Percentiles rank a stretch among this genome's conserved stretches.
phyloP scores from a whole-genome alignment of 2,888 invertebrate genomes.

The Allygus modestus region DNA sequence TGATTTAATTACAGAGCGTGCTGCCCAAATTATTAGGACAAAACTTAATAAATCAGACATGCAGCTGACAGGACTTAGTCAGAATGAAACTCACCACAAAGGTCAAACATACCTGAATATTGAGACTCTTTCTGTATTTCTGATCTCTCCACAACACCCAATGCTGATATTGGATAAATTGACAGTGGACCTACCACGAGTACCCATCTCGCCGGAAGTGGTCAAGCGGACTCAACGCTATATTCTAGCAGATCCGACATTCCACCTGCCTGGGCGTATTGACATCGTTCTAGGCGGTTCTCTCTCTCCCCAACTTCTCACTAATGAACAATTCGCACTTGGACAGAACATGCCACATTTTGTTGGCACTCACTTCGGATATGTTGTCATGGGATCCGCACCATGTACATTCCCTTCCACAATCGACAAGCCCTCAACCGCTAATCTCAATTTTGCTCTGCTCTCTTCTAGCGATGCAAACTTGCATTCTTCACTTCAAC shows the following conservation, averaged over 20 bases:
- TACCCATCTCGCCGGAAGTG: not conserved
- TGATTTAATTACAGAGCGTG: not conserved
- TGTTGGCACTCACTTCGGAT: constrained; percentile 2
- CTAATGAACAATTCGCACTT: constrained; percentile 4
- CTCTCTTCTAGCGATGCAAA: not conserved
- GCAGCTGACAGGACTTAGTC: not conserved
- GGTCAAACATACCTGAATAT: not conserved
- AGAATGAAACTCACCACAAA: not conserved
- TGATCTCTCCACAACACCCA: not conserved
- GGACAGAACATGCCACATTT: not conserved
- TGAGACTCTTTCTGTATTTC: not conserved
- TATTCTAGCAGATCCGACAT: not conserved
- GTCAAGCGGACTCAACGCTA: not conserved
- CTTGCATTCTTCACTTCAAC: not conserved
- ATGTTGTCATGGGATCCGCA: not conserved
- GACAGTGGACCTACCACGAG: not conserved
- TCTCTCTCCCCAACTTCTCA: not conserved
- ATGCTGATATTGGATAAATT: not conserved
- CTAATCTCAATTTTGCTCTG: not conserved
- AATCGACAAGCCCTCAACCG: not conserved
- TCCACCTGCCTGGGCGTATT: constrained; percentile 1
- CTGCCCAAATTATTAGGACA: not conserved
- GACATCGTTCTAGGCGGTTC: not conserved
- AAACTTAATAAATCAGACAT: not conserved
- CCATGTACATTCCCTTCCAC: not conserved